These are phyloP conservation scores for Bombus terrestris DNA, from an alignment of 1,140 invertebrate genomes.

Conservation along the genomic window DNA sequence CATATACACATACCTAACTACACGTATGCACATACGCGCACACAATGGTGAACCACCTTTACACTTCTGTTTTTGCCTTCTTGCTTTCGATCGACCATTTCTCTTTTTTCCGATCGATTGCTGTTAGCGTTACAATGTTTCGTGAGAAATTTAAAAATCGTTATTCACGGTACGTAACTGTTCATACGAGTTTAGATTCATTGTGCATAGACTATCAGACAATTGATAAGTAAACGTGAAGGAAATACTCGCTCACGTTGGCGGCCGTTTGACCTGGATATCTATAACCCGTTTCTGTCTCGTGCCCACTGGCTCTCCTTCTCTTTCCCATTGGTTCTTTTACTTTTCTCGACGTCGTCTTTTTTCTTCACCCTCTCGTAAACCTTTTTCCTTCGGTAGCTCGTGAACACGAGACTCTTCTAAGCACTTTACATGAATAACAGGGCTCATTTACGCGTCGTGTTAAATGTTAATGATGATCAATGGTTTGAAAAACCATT, in stretches of 20 bases:
- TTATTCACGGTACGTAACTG: conserved; percentile 7
- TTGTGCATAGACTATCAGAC: background rate
- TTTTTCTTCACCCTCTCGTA: conserved; percentile 26
- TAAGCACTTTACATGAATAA: conserved; percentile 39
- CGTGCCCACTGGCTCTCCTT: conserved; percentile 10
- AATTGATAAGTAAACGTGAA: conserved; percentile 43
- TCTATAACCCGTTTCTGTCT: conserved; percentile 38
- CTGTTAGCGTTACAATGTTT: background rate
- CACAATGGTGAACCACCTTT: background rate
- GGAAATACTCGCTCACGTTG: conserved; percentile 30
- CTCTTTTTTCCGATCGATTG: background rate
- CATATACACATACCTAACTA: background rate
- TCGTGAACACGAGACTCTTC: conserved; percentile 23
- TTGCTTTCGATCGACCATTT: background rate
- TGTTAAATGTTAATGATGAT: conserved; percentile 34
- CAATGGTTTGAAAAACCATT: background rate
- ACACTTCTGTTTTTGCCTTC: background rate
- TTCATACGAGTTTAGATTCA: conserved; percentile 1
- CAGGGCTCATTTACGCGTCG: conserved; percentile 15
- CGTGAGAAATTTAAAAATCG: background rate
- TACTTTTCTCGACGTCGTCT: conserved; percentile 3
- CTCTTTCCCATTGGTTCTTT: conserved; percentile 11
- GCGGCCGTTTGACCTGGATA: conserved; percentile 44
- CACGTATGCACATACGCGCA: background rate
- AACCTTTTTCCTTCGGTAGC: conserved; percentile 6